Evolutionary conservation across 2,797 vertebrate genomes (phyloP), one percentile per base, ranked within the genome.

Genomic region (Anguilla pacifica): DNA sequence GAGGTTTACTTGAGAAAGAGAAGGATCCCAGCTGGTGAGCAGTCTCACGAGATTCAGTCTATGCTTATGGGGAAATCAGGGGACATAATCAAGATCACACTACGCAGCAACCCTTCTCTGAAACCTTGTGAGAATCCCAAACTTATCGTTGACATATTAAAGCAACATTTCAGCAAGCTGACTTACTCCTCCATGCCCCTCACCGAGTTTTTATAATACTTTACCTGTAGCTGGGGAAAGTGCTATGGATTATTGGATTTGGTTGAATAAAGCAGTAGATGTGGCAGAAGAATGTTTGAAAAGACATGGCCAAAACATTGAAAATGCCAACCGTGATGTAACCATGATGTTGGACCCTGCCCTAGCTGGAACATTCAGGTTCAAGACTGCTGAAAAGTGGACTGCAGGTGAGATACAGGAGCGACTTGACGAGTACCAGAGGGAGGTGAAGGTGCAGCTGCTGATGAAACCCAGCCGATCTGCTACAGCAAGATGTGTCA

Each of bases 221-320:
- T 49, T 90, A 2, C 90, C 86, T 0, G 89, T 53, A 9, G 10
- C 39, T 15, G 81, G 57, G 31, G 59, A 85, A 28, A 43, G 46
- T 39, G 82, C 43, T 2, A 55, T 88, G 61, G 87, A 85, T 4
- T 88, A 88, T 11, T 83, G 82, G 59, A 55, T 87, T 2, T 19
- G 57, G 6, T 35, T 83, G 6, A 92, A 93, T 28, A 92, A 93
- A 6, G 84, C 77, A 7, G 35, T 91, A 6, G 90, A 92, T 87
- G 90, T 92, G 0, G 89, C 85, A 0, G 72, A 83, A 46, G 88
- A 93, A 72, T 90, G 88, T 13, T 15, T 93, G 22, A 85, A 87
- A 17, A 91, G 91, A 17, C 89, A 92, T 0, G 90, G 79, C 10
- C 59, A 5, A 5, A 67, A 39, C 9, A 25, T 88, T 6, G 64